Evolutionary conservation across 2,888 invertebrate species (phyloP), one percentile per base, ranked within the genome.

Genomic region (Nemapogon koenigi): DNA sequence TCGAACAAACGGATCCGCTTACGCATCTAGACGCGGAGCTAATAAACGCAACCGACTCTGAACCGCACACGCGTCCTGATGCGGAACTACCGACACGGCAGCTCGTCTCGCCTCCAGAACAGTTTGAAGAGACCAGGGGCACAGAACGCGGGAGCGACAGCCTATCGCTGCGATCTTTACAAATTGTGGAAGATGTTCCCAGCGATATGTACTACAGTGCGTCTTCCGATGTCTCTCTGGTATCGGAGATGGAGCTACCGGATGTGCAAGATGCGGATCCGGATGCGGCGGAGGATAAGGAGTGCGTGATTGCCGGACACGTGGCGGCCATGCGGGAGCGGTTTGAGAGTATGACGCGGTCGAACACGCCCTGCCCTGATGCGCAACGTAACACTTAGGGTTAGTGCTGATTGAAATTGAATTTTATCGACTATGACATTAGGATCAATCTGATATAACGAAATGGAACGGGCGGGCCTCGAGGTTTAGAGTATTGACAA

Each of bases 311-410:
- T 38, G 67, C 78, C 1, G 80, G 80, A 1, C 80, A 79, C 53
- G 80, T 80, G 52, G 80, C 80, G 6, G 80, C 80, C 11, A 79
- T 80, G 79, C 48, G 79, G 10, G 78, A 79, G 46, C 51, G 73
- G 7, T 80, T 79, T 53, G 80, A 80, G 49, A 79, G 68, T 37
- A 70, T 79, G 70, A 79, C 78, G 35, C 60, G 78, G 3, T 57
- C 70, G 7, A 68, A 64, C 53, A 72, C 76, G 42, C 76, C 76
- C 2, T 66, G 71, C 30, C 64, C 71, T 0, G 76, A 73, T 38
- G 45, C 28, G 11, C 11, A 27, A n/a, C 28, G 28, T 4, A 27
- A 4, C n/a, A n/a, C 28, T n/a, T 27, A n/a, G n/a, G n/a, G n/a
- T n/a, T n/a, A n/a, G n/a, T n/a, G n/a, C n/a, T n/a, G n/a, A n/a